Base-by-base conservation (phyloP, 2,113 vertebrate species). In the Micronycteris hirsuta region DNA sequence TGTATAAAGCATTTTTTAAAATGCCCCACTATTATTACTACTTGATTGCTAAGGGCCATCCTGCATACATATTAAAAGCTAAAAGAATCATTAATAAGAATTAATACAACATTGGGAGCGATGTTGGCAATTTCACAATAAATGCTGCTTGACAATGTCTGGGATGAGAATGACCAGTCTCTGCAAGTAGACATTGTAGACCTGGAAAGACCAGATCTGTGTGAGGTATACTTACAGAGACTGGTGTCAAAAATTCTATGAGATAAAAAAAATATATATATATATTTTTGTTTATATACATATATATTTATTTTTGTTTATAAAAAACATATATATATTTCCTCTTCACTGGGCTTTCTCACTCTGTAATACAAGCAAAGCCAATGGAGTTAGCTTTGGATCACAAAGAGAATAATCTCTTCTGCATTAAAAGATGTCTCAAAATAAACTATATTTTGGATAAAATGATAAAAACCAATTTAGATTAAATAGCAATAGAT, bases 401-500 rank as follows among this genome's bases (percentile, higher is more conserved):
- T 24, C 20, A 7, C 54, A 14, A 26, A 68, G 8, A 14, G 13
- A 61, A 81, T 89, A 3, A 17, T 41, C 31, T 38, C 56, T 47
- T 93, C 47, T 77, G 4, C 81, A 38, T 76, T 52, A n/a, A 3
- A 82, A 43, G 7, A 63, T 7, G 8, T 33, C 33, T 87, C 43
- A 31, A n/a, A 58, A 14, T 49, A 63, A 67, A 54, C n/a, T 67
- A 28, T 67, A 49, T 88, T 78, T 77, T 54, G 7, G 22, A 54
- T 81, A 80, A 92, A 65, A 70, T 3, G 2, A 83, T 43, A 89
- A 36, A 96, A 96, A 89, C 5, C 8, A 85, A 96, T 77, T 89
- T 89, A 74, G 85, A 63, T 88, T 56, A 94, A 89, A 80, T 71
- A 84, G 1, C 1, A 38, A 41, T 52, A 9, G 45, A 38, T 74